Evolutionary conservation across 2,113 vertebrate genomes (phyloP).

Genomic region (Tiliqua scincoides): DNA sequence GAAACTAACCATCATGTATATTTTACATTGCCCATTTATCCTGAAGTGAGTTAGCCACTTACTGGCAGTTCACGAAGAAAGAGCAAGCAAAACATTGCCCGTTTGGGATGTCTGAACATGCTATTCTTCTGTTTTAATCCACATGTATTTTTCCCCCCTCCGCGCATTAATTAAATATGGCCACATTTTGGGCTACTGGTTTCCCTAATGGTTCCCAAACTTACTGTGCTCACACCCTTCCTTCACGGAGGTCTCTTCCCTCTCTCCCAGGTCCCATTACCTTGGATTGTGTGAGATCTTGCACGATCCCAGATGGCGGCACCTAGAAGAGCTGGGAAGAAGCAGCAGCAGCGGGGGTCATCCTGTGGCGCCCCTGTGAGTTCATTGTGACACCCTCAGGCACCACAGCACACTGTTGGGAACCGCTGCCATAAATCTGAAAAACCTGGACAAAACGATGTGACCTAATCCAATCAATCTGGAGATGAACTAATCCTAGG

Average conservation of each 20-base stretch:
- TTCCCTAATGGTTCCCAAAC: too few relatives aligned
- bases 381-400: too few relatives aligned
- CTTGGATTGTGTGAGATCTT: too few relatives aligned
- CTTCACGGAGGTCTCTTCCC: too few relatives aligned
- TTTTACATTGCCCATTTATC: slow-evolving; percentile 48
- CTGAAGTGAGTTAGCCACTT: slow-evolving; percentile 42
- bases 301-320: too few relatives aligned
- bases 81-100: slow-evolving; percentile 16
- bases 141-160: not conserved
- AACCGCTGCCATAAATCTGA: too few relatives aligned
- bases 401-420: too few relatives aligned
- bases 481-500: not conserved
- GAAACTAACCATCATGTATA: slow-evolving; percentile 53
- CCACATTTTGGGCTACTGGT: accelerated
- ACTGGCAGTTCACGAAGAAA: slow-evolving; percentile 35
- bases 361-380: too few relatives aligned
- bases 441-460: not conserved
- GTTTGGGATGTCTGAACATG: not conserved
- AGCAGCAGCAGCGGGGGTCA: too few relatives aligned
- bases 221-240: too few relatives aligned
- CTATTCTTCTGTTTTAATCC: accelerated
- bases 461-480: not conserved
- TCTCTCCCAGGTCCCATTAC: too few relatives aligned
- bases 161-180: slow-evolving; percentile 10
- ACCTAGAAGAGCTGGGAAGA: too few relatives aligned